Conservation (phyloP, 1,140 invertebrate genomes). For the Tyrophagus putrescentiae region DNA sequence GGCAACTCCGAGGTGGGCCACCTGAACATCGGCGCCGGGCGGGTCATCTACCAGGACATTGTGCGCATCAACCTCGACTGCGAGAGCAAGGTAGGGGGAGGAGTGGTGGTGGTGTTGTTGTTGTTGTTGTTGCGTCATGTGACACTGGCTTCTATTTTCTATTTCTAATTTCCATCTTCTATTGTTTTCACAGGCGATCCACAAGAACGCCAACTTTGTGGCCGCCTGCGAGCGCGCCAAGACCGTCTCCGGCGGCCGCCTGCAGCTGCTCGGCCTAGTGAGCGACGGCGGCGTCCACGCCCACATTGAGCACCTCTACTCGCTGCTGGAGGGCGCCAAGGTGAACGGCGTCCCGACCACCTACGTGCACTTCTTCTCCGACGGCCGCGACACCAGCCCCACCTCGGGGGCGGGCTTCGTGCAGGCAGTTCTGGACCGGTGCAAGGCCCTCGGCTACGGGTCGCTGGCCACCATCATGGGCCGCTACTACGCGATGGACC, state of each 20-base stretch:
- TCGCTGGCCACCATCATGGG: slow-evolving; percentile 36
- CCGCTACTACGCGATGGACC: slow-evolving; percentile 41
- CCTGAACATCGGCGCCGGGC: slow-evolving; percentile 40
- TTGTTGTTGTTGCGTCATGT: neutral
- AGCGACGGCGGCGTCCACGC: slow-evolving; percentile 40
- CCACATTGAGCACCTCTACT: slow-evolving; percentile 39
- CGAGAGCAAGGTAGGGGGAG: slow-evolving; percentile 29
- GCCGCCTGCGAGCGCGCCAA: slow-evolving; percentile 33
- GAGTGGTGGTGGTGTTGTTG: too few species aligned
- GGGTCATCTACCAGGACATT: slow-evolving; percentile 40
- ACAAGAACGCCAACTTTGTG: slow-evolving; percentile 32
- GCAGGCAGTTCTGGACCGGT: slow-evolving; percentile 26
- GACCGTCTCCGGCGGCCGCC: slow-evolving; percentile 30
- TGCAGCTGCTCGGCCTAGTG: slow-evolving; percentile 37
- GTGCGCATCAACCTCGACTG: slow-evolving; percentile 37
- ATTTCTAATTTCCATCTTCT: neutral
- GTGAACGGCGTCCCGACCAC: slow-evolving; percentile 34
- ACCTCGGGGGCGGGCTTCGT: slow-evolving; percentile 32
- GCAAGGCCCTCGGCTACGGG: slow-evolving; percentile 32
- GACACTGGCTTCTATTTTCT: neutral
- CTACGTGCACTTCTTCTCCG: slow-evolving; percentile 38
- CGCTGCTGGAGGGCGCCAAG: slow-evolving; percentile 35
- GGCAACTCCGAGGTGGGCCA: slow-evolving; percentile 42
- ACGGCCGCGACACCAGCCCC: slow-evolving; percentile 39
- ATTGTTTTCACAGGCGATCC: slow-evolving; percentile 25